Evolutionary conservation across 2,113 vertebrate species (phyloP).

Genomic region (Ciconia boyciana): DNA sequence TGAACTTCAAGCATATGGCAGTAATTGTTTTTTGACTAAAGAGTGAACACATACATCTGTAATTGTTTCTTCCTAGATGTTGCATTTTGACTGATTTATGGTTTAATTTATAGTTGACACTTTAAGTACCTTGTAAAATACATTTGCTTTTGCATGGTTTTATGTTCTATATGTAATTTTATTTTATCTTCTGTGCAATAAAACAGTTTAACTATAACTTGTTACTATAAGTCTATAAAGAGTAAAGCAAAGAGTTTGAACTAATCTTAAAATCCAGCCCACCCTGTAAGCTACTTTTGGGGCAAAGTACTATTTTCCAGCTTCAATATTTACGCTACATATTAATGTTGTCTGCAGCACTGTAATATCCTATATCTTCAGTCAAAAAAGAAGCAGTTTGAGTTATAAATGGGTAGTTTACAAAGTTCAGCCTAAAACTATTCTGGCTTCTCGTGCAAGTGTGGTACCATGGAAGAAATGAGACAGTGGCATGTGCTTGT

Average conservation of each 20-base stretch:
- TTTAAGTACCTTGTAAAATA: constrained; percentile 11
- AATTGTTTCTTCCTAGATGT: constrained; percentile 31
- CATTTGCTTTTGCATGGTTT: background rate
- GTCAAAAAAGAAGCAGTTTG: background rate
- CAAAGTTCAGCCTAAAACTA: background rate
- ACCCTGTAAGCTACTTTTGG: background rate
- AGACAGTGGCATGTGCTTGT: background rate
- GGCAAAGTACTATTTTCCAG: background rate
- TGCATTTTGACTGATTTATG: constrained; percentile 47
- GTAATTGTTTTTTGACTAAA: constrained; percentile 31
- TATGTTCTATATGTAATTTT: constrained; percentile 21
- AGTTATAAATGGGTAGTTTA: background rate
- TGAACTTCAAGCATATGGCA: constrained; percentile 10
- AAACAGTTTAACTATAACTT: constrained; percentile 36
- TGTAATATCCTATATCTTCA: background rate
- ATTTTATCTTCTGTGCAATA: constrained; percentile 13
- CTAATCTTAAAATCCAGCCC: background rate
- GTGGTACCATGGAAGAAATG: background rate
- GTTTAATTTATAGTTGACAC: constrained; percentile 29
- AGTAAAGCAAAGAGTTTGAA: background rate
- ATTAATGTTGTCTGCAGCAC: background rate
- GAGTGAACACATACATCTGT: constrained; percentile 3
- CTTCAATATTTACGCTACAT: background rate
- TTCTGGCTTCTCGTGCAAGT: background rate
- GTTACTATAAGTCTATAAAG: constrained; percentile 6